A percentile compares a stretch with the other conserved stretches of the same genome.
Conservation (phyloP, 2,797 vertebrate genomes). For the Trachurus trachurus region DNA sequence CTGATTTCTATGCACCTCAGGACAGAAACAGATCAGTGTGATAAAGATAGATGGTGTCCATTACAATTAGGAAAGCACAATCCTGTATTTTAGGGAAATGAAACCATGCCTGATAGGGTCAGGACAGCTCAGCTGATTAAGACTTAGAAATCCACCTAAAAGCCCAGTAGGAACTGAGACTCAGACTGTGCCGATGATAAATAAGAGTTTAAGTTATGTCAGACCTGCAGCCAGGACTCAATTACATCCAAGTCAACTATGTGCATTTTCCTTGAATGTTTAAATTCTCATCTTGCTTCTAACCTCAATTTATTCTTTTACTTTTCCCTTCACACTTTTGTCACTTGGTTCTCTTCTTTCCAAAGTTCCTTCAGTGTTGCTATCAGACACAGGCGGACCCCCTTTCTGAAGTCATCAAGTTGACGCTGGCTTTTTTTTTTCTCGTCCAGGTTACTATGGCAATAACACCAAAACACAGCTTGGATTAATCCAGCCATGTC, state of each 20-base stretch:
- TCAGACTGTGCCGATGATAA: neutral
- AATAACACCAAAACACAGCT: conserved; percentile 77
- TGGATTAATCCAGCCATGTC: conserved; percentile 72
- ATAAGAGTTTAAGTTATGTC: neutral
- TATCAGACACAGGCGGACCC: conserved; percentile 25
- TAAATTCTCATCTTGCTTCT: neutral
- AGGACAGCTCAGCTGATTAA: neutral
- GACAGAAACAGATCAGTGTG: neutral
- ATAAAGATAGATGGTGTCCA: neutral
- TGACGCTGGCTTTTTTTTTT: conserved; percentile 35
- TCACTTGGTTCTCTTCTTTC: conserved; percentile 15
- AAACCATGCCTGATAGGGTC: neutral
- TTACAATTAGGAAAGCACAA: neutral
- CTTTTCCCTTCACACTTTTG: conserved; percentile 9
- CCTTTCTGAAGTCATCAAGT: conserved; percentile 52
- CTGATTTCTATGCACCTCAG: neutral
- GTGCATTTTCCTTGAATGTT: neutral
- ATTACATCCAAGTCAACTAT: neutral
- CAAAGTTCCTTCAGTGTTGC: conserved; percentile 11
- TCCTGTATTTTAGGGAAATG: neutral
- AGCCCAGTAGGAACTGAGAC: neutral
- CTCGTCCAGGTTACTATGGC: conserved; percentile 64
- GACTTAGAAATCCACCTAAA: neutral
- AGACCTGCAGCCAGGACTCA: neutral
- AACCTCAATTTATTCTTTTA: neutral